Conservation (phyloP, 1,140 invertebrate genomes). For the Brachionus calyciflorus region DNA sequence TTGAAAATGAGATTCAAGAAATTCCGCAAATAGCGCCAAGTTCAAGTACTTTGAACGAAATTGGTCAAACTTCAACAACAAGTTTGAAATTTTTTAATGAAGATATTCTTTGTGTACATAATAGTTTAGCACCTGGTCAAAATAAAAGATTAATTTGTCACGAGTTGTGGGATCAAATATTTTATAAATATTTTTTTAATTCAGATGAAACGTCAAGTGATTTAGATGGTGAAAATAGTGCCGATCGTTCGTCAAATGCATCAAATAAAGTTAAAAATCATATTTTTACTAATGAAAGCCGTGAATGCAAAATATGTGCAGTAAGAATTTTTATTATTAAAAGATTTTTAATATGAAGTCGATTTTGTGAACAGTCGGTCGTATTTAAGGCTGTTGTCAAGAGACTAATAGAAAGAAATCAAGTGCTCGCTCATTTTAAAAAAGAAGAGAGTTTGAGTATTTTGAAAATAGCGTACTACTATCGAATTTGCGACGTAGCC, state of each 20-base stretch:
- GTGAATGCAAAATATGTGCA: conserved; percentile 1
- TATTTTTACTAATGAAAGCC: background rate
- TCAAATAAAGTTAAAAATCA: background rate
- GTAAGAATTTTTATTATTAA: background rate
- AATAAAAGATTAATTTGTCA: conserved; percentile 7
- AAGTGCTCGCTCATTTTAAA: too few relatives aligned
- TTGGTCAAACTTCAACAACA: background rate
- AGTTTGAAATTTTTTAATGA: conserved; percentile 23
- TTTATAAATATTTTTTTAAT: conserved; percentile 29
- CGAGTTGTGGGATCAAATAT: conserved; percentile 21
- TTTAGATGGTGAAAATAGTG: background rate
- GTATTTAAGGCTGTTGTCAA: too few relatives aligned
- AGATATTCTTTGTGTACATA: conserved; percentile 3
- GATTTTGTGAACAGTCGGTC: too few relatives aligned
- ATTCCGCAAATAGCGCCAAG: background rate
- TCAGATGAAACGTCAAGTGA: background rate
- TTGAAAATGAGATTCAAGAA: conserved; percentile 4
- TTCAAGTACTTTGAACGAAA: background rate
- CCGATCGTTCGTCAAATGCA: background rate
- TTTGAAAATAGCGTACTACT: too few relatives aligned
- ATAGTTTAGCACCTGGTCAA: background rate
- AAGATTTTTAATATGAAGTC: too few relatives aligned
- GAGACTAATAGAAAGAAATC: too few relatives aligned
- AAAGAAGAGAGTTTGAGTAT: too few relatives aligned
- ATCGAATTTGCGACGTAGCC: too few relatives aligned